Evolutionary conservation across 1,140 invertebrate species (phyloP), one percentile per base, ranked within the genome.

Genomic region (Cydia pomonella): DNA sequence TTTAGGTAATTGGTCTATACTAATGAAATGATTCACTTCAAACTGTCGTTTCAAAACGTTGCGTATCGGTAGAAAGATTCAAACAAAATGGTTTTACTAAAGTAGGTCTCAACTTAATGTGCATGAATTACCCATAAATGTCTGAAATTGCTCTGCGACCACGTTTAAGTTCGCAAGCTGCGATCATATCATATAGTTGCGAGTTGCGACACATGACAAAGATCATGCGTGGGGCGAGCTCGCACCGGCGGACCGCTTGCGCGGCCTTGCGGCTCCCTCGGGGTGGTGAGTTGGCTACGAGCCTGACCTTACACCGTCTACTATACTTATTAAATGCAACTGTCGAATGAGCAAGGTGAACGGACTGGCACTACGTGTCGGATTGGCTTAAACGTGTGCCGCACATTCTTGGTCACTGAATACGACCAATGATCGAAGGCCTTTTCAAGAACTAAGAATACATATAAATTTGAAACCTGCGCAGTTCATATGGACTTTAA

Each of bases 101-200:
- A 59, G 53, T 59, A 59, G 21, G 53, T 59, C 53, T 59, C 53
- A 21, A 59, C 16, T 23, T 69, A 69, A 33, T 33, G 64, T 18
- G 27, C 27, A 33, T 33, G 29, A 33, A 69, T 69, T 69, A 33
- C 64, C 64, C 64, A 69, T 69, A 33, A 69, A 33, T 33, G 64
- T 69, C 27, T 33, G 33, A 69, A 33, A 33, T 66, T 66, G 27
- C 53, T 29, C 16, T 18, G 64, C 64, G 53, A 59, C 53, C 27
- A 33, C n/a, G 64, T 59, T 59, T 59, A 21, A 59, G 18, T 21
- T 69, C 64, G 64, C 64, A 33, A 29, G 64, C 29, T 33, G n/a
- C 64, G 64, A 69, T 69, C 27, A 33, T 33, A 69, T 69, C 64
- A 59, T 59, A 59, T 59, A 59, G 53, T 59, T 59, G 21, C 53